Evolutionary conservation across 2,888 invertebrate genomes (phyloP), one percentile per base, ranked within the genome.

Genomic region (Sceliomorpha sp.): DNA sequence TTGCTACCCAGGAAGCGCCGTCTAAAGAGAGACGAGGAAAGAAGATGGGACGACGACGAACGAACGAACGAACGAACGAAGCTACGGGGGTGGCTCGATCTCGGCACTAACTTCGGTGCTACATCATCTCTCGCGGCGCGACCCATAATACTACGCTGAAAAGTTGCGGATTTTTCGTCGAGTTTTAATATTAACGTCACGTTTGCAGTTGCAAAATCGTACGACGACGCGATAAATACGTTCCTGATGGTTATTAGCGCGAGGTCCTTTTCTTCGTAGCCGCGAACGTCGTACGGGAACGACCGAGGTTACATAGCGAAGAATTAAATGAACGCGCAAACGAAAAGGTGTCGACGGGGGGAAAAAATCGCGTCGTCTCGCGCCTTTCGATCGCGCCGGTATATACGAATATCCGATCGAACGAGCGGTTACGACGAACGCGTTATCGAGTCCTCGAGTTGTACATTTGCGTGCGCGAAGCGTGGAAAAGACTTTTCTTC

Each of bases 141-240:
- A 76, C 63, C 64, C 83, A 73, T 86, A 84, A 86, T 85, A 78
- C 79, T 74, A 50, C 75, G 77, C 58, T 79, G 77, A 83, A 86
- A 87, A 87, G 78, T 86, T 86, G 78, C 79, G 81, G 83, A 85
- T 85, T 86, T 81, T 79, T 76, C 75, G 10, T 75, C 76, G 81
- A 84, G 85, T 87, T n/a, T 87, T 88, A 85, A 87, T 87, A 88
- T 87, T 84, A 82, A 79, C 76, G 76, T 75, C 84, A 78, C 85
- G 84, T 63, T 31, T 31, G 40, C 44, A 27, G 31, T 39, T 20
- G 50, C 48, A 50, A 44, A 48, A 48, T 67, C 55, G 55, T 59
- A 42, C 17, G 59, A 15, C 10, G 36, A 13, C 6, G 36, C 42
- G 8, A 34, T 47, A 58, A 47, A 47, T 56, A 53, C 34, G 36